phyloP scores from a whole-genome alignment of 1,140 invertebrate genomes.

The Chionoecetes opilio region DNA sequence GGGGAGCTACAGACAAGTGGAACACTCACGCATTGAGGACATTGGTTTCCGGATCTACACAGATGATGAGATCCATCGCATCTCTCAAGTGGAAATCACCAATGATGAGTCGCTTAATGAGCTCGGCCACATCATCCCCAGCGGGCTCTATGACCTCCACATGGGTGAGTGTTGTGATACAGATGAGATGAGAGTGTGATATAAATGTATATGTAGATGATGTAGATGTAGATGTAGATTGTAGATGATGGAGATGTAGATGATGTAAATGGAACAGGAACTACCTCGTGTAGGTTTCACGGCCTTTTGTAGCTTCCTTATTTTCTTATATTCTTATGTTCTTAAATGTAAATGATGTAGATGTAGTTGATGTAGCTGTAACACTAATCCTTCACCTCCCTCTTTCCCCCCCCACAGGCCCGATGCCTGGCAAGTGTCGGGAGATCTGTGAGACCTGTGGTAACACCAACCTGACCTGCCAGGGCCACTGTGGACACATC shows the following conservation, averaged over 20 bases:
- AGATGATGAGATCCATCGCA: conserved; percentile 91
- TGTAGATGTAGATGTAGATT: conserved; percentile 59
- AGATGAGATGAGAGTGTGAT: too few relatives aligned
- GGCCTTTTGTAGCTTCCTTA: too few relatives aligned
- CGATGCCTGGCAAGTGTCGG: conserved; percentile 80
- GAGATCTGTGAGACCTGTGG: conserved; percentile 94
- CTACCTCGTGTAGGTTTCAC: too few relatives aligned
- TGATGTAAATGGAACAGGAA: conserved; percentile 38
- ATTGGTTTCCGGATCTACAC: conserved; percentile 89
- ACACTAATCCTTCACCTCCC: background rate
- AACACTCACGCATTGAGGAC: conserved; percentile 55
- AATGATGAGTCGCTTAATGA: conserved; percentile 93
- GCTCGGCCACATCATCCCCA: conserved; percentile 91
- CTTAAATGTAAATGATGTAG: too few relatives aligned
- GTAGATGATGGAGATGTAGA: too few relatives aligned
- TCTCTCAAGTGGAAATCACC: conserved; percentile 94
- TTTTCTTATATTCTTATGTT: too few relatives aligned
- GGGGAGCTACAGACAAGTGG: conserved; percentile 68
- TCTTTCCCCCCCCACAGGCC: conserved; percentile 57
- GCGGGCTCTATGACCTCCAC: conserved; percentile 81
- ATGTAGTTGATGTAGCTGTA: conserved; percentile 48
- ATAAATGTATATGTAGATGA: too few relatives aligned
- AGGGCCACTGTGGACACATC: conserved; percentile 98
- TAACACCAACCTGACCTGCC: conserved; percentile 88
- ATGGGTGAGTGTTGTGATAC: conserved; percentile 80